Conservation (phyloP, 2,888 invertebrate species). For the Microctonus brassicae region DNA sequence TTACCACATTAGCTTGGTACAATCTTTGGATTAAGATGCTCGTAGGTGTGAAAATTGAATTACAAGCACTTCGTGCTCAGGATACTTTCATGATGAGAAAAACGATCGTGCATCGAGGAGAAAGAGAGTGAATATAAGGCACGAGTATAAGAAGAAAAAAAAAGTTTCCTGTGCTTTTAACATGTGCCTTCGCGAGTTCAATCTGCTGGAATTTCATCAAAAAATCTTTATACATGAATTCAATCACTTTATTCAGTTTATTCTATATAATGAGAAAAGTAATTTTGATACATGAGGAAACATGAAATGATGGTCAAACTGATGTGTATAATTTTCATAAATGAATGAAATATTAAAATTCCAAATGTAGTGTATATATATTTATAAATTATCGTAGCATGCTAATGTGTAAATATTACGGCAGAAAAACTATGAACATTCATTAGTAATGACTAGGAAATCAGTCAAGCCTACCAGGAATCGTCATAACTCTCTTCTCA, state of each 20-base stretch:
- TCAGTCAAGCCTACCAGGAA: conserved; percentile 61
- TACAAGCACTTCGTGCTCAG: conserved; percentile 46
- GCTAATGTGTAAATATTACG: conserved; percentile 64
- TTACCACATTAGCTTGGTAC: conserved; percentile 53
- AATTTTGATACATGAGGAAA: background rate
- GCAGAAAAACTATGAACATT: conserved; percentile 60
- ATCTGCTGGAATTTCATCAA: conserved; percentile 4
- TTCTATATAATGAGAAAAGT: background rate
- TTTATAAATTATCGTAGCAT: too few species aligned
- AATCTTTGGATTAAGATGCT: conserved; percentile 59
- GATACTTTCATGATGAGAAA: conserved; percentile 22
- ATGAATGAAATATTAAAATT: background rate
- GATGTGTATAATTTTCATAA: background rate
- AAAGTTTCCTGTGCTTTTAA: conserved; percentile 24
- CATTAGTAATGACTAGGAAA: conserved; percentile 60
- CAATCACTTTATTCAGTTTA: background rate
- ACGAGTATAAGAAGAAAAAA: background rate
- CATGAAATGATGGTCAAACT: background rate
- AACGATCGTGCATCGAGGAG: conserved; percentile 11
- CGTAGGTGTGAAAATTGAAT: conserved; percentile 58
- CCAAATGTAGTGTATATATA: too few species aligned
- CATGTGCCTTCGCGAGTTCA: conserved; percentile 3
- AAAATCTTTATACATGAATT: conserved; percentile 7
- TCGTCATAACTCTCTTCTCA: conserved; percentile 63
- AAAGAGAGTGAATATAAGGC: conserved; percentile 2